These are phyloP conservation scores for Poeciliopsis retropinna DNA, from an alignment of 2,113 vertebrate species.

Conservation along the genomic window DNA sequence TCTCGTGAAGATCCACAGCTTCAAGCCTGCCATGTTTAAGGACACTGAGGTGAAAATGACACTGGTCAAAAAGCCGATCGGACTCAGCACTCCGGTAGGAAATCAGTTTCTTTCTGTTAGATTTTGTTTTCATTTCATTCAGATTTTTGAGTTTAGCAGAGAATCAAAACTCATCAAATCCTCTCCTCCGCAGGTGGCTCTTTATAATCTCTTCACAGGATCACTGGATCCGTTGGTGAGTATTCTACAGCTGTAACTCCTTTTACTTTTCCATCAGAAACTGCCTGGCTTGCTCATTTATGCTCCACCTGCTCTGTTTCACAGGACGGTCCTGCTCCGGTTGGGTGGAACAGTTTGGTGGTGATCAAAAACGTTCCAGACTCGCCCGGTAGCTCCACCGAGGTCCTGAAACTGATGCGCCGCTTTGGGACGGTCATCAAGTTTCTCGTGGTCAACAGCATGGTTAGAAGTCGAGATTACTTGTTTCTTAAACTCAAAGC, in stretches of 20 bases:
- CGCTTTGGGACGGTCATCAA: slow-evolving; percentile 69
- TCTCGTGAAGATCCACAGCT: slow-evolving; percentile 58
- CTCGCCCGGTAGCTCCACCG: slow-evolving; percentile 18
- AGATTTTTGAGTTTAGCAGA: neutral
- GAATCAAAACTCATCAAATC: neutral
- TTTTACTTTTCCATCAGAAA: neutral
- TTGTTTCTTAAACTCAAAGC: neutral
- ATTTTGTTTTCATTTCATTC: neutral
- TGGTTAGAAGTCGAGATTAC: slow-evolving; percentile 41
- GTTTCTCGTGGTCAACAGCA: slow-evolving; percentile 57
- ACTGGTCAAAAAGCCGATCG: slow-evolving; percentile 36
- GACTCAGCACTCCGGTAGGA: slow-evolving; percentile 61
- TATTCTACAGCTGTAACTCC: neutral
- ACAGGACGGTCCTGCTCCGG: slow-evolving; percentile 29
- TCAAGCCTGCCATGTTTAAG: slow-evolving; percentile 35
- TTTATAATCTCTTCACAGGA: slow-evolving; percentile 71
- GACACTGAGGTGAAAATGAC: slow-evolving; percentile 51
- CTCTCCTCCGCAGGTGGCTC: slow-evolving; percentile 60
- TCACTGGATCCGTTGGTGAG: slow-evolving; percentile 56
- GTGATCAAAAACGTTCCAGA: slow-evolving; percentile 72
- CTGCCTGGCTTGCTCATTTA: no score
- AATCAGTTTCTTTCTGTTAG: neutral
- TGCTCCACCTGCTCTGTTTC: neutral
- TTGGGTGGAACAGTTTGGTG: slow-evolving; percentile 60
- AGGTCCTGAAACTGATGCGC: slow-evolving; percentile 69